phyloP scores from a whole-genome alignment of 2,888 invertebrate species.

The Pterostichus madidus region DNA sequence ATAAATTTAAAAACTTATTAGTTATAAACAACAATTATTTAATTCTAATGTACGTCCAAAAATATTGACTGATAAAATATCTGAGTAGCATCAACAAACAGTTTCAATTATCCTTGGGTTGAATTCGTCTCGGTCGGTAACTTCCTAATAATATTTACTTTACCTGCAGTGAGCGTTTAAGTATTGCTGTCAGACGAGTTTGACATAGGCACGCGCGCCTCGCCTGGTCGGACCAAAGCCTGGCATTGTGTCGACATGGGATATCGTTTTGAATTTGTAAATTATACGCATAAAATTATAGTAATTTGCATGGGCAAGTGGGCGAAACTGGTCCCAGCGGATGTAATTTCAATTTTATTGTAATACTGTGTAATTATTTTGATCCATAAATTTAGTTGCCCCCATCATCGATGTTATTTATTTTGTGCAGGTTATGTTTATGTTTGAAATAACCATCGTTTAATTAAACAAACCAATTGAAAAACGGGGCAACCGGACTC shows the following conservation, averaged over 20 bases:
- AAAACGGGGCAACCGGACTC: conserved; percentile 37
- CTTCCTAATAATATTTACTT: background rate
- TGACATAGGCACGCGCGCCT: conserved; percentile 39
- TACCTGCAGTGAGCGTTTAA: background rate
- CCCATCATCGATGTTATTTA: conserved; percentile 65
- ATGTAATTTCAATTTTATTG: conserved; percentile 67
- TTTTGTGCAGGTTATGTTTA: conserved; percentile 66
- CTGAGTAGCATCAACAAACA: background rate
- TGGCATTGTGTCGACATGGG: conserved; percentile 55
- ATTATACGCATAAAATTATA: conserved; percentile 67
- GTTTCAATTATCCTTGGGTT: conserved; percentile 1
- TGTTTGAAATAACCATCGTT: conserved; percentile 64
- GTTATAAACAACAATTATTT: no score
- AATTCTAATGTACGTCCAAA: no score
- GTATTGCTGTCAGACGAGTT: background rate
- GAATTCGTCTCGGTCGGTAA: conserved; percentile 16
- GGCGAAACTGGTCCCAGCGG: conserved; percentile 66
- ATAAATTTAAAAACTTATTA: no score
- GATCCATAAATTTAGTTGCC: conserved; percentile 64
- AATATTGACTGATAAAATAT: no score
- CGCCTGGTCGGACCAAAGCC: background rate
- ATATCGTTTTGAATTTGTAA: conserved; percentile 65
- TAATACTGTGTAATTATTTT: conserved; percentile 65
- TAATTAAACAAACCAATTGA: conserved; percentile 67
- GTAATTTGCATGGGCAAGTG: conserved; percentile 66